Conservation (phyloP, 1,140 invertebrate species). For the Cotesia typhae region DNA sequence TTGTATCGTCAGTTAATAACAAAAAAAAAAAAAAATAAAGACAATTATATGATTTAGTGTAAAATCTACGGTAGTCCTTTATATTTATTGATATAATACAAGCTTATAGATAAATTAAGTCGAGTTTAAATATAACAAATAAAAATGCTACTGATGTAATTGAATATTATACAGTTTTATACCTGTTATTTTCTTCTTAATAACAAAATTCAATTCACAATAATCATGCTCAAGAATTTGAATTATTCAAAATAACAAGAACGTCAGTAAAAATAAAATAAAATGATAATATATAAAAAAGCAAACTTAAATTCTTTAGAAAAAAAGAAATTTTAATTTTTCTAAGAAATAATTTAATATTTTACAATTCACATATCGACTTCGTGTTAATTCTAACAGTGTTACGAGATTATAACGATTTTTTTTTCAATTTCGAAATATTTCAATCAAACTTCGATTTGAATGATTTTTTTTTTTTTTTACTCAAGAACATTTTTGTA, state of each 20-base stretch:
- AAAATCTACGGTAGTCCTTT: too few species aligned
- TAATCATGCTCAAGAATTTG: too few species aligned
- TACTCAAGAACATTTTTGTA: background rate
- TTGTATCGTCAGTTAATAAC: background rate
- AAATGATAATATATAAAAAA: constrained; percentile 11
- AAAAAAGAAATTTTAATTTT: constrained; percentile 27
- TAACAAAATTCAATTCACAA: too few species aligned
- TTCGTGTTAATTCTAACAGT: constrained; percentile 20
- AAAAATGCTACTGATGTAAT: too few species aligned
- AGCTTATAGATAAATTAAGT: too few species aligned
- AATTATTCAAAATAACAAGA: too few species aligned
- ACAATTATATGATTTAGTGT: background rate
- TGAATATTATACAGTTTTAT: too few species aligned
- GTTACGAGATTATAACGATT: constrained; percentile 21
- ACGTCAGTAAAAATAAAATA: background rate
- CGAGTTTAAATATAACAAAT: too few species aligned
- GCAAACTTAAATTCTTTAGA: constrained; percentile 25
- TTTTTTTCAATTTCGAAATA: background rate
- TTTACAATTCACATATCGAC: constrained; percentile 33
- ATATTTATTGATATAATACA: too few species aligned
- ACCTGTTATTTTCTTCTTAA: too few species aligned
- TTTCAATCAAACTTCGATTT: background rate
- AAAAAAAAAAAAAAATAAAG: constrained; percentile 2
- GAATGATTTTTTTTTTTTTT: background rate
- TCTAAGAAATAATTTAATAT: constrained; percentile 32